phyloP scores from a whole-genome alignment of 2,113 vertebrate species.

The Vanacampus margaritifer region DNA sequence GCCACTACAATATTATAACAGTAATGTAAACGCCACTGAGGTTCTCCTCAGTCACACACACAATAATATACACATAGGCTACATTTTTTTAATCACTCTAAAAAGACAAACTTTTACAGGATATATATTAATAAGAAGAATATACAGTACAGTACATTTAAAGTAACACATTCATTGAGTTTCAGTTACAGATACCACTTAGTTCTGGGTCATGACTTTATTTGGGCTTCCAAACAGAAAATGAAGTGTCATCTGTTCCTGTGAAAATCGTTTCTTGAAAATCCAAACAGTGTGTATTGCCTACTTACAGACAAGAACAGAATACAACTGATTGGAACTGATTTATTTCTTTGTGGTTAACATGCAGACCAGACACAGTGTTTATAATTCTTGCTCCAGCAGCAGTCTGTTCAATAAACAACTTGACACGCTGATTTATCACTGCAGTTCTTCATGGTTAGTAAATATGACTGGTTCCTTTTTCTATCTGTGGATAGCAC shows the following conservation, averaged over 20 bases:
- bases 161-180: background rate
- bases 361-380: background rate
- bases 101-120: background rate
- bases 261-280: background rate
- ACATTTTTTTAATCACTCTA: background rate
- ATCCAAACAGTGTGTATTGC: constrained; percentile 1
- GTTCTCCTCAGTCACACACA: no score
- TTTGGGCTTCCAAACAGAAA: constrained; percentile 2
- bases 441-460: background rate
- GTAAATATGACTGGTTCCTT: background rate
- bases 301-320: background rate
- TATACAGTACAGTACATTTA: no score
- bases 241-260: background rate
- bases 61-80: no score
- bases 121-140: background rate
- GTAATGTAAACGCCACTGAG: no score
- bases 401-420: constrained; percentile 4
- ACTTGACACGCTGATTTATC: background rate
- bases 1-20: no score
- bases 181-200: background rate
- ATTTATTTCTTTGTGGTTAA: constrained; percentile 3
- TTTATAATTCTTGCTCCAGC: constrained; percentile 9
- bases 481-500: background rate
- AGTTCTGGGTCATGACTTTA: background rate
- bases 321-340: background rate